A percentile compares a stretch with the other conserved stretches of the same genome.
These are phyloP conservation scores for Cotesia glomerata DNA, from an alignment of 1,140 invertebrate genomes.

Conservation along the genomic window DNA sequence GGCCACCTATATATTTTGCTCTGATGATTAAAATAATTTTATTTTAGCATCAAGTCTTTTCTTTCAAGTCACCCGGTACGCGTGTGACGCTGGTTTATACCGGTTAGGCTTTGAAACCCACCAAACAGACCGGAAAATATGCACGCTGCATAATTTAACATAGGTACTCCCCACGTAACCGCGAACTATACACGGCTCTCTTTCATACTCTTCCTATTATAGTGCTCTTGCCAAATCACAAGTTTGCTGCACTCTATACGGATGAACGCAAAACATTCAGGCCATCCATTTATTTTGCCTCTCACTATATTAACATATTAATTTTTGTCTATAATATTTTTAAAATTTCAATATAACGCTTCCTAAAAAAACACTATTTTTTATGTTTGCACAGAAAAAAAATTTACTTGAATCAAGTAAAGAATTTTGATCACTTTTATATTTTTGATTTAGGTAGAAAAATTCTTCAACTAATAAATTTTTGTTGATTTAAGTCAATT, in stretches of 20 bases:
- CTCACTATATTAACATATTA: conserved; percentile 17
- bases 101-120: conserved; percentile 60
- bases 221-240: conserved; percentile 50
- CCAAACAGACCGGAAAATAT: conserved; percentile 64
- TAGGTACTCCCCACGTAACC: conserved; percentile 42
- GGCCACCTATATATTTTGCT: conserved; percentile 32
- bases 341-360: no score
- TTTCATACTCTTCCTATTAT: conserved; percentile 34
- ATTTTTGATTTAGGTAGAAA: no score
- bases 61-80: conserved; percentile 54
- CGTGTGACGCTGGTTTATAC: conserved; percentile 48
- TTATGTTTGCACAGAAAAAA: no score
- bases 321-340: neutral
- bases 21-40: conserved; percentile 38
- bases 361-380: no score
- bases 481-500: no score
- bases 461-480: no score
- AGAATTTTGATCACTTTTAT: no score
- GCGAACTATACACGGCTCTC: conserved; percentile 26
- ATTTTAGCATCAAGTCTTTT: conserved; percentile 44
- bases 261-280: conserved; percentile 45
- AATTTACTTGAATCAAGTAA: no score
- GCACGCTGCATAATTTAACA: conserved; percentile 61
- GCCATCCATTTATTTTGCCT: conserved; percentile 41
- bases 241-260: conserved; percentile 34